Percentiles rank a stretch among this genome's conserved stretches.
Conservation (phyloP, 2,888 invertebrate genomes). For the Coleophora deauratella region DNA sequence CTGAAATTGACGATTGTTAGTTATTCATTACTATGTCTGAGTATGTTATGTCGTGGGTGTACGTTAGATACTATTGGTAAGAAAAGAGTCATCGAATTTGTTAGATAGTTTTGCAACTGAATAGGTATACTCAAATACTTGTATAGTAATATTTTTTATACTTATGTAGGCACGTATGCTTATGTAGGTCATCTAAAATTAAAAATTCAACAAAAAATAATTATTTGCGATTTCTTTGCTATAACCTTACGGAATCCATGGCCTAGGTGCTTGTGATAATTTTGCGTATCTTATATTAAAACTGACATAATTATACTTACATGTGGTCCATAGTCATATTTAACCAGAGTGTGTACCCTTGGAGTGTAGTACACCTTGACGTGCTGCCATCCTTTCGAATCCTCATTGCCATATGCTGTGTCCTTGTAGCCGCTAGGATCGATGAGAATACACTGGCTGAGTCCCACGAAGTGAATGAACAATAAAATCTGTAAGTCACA, state of each 20-base stretch:
- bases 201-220: no score
- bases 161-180: no score
- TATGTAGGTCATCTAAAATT: no score
- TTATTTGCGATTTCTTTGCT: no score
- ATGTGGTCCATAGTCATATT: slow-evolving; percentile 41
- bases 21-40: background rate
- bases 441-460: slow-evolving; percentile 40
- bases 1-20: background rate
- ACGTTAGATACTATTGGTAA: no score
- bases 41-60: background rate
- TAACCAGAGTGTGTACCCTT: slow-evolving; percentile 26
- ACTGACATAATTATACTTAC: slow-evolving; percentile 45
- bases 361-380: slow-evolving; percentile 48
- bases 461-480: slow-evolving; percentile 36
- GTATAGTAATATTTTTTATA: no score
- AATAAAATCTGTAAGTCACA: slow-evolving; percentile 41
- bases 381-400: slow-evolving; percentile 42
- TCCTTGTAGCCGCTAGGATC: slow-evolving; percentile 27
- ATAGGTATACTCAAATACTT: no score
- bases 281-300: no score
- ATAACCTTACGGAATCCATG: no score
- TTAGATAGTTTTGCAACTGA: no score
- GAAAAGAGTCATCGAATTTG: no score
- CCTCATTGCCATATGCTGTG: slow-evolving; percentile 14
- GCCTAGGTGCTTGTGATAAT: no score